Evolutionary conservation across 2,113 vertebrate species (phyloP).

Genomic region (Myrmecophaga tridactyla): DNA sequence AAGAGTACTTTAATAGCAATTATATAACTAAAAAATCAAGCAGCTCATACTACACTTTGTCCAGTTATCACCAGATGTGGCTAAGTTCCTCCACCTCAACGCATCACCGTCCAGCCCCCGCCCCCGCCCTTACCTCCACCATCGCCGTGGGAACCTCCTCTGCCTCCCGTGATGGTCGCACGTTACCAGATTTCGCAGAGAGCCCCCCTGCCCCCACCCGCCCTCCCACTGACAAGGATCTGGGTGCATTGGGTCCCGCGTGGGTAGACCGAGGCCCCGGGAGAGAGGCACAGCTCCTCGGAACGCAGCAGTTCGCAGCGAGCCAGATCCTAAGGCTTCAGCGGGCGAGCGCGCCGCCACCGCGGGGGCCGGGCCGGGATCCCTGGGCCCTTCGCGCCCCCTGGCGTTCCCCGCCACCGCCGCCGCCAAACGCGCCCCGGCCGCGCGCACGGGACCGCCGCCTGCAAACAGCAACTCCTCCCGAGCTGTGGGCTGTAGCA

Average conservation of each 20-base stretch:
- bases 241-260: too few species aligned
- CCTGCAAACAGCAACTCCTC: too few species aligned
- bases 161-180: not conserved
- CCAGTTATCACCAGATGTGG: too few species aligned
- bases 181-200: not conserved
- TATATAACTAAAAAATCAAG: not conserved
- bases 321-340: not conserved
- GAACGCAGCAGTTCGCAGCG: too few species aligned
- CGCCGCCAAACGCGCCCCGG: too few species aligned
- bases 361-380: rapidly evolving
- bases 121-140: too few species aligned
- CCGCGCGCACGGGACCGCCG: rapidly evolving
- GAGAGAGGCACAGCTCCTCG: not conserved
- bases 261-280: not conserved
- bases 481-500: rapidly evolving
- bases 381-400: not conserved
- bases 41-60: rapidly evolving
- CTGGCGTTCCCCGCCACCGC: not conserved
- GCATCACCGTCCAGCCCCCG: too few species aligned
- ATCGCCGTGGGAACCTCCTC: not conserved
- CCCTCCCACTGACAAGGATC: not conserved
- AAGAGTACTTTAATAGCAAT: not conserved
- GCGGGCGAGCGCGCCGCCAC: rapidly evolving
- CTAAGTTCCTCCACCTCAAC: rapidly evolving
- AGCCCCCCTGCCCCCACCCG: rapidly evolving